These are phyloP conservation scores for Hydrozoanthus tunicans DNA, from an alignment of 64 coral and sea anemone genomes.

Conservation along the genomic window DNA sequence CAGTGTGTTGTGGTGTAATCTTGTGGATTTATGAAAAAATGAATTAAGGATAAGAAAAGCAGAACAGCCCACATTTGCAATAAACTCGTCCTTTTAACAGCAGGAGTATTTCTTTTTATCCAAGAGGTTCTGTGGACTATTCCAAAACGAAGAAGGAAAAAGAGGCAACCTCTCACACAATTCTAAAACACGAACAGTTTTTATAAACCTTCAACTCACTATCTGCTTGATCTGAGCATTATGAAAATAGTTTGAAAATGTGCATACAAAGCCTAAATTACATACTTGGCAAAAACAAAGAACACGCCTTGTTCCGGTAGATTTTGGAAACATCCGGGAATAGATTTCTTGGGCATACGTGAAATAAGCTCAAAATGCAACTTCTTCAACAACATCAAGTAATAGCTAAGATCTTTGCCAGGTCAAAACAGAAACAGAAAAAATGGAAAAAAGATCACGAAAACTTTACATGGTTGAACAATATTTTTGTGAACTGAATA, in stretches of 20 bases:
- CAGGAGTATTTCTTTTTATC: too few relatives aligned
- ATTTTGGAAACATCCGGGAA: conserved; percentile 1
- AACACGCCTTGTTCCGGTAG: conserved; percentile 10
- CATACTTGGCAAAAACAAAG: conserved; percentile 16
- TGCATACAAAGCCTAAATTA: neutral
- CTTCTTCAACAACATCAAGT: neutral
- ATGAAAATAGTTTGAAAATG: neutral
- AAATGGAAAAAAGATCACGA: neutral
- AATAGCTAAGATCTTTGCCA: neutral
- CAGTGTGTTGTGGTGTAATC: too few relatives aligned
- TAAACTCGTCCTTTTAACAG: too few relatives aligned
- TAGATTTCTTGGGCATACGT: neutral
- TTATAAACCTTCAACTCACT: too few relatives aligned
- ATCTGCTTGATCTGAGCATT: too few relatives aligned
- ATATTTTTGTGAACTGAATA: neutral
- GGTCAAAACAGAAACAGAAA: neutral
- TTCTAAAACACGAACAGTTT: too few relatives aligned
- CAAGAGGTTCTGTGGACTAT: too few relatives aligned
- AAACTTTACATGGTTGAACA: neutral
- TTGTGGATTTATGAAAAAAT: too few relatives aligned
- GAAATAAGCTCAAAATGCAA: neutral
- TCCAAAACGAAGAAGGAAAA: too few relatives aligned
- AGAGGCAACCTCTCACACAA: too few relatives aligned
- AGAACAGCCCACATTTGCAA: too few relatives aligned
- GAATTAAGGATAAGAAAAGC: too few relatives aligned